Conservation (phyloP, 2,113 vertebrate species). For the Rhizomys pruinosus region DNA sequence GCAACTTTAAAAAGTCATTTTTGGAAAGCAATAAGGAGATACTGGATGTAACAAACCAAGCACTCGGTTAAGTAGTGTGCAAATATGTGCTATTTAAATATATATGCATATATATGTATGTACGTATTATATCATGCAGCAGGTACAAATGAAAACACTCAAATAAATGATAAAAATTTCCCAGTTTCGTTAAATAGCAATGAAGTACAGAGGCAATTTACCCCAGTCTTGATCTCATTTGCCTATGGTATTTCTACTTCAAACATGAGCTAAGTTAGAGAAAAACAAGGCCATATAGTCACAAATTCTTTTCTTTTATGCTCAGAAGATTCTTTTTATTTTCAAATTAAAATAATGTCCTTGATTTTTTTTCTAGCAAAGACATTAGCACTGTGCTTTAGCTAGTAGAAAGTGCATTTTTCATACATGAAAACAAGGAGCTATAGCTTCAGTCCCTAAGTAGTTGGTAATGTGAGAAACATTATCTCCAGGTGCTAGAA, state of each 20-base stretch:
- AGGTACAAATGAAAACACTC: background rate
- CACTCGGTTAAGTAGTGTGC: background rate
- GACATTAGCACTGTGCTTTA: background rate
- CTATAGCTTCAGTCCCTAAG: background rate
- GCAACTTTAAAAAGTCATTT: background rate
- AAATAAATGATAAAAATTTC: background rate
- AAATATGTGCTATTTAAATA: background rate
- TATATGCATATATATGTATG: too few species aligned
- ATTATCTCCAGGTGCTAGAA: background rate
- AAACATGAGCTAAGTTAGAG: background rate
- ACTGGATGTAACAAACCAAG: background rate
- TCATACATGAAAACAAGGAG: background rate
- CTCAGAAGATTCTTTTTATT: background rate
- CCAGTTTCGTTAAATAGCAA: background rate
- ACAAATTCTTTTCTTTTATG: background rate
- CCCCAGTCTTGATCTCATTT: background rate
- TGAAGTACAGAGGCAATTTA: background rate
- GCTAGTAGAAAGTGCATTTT: background rate
- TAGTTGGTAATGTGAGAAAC: accelerated
- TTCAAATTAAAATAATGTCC: background rate
- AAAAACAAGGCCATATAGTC: too few species aligned
- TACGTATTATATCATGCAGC: background rate
- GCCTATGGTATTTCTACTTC: background rate
- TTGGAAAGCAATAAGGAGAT: background rate
- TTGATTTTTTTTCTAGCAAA: background rate